Conservation (phyloP, 2,888 invertebrate species). For the Drosophila phalerata region DNA sequence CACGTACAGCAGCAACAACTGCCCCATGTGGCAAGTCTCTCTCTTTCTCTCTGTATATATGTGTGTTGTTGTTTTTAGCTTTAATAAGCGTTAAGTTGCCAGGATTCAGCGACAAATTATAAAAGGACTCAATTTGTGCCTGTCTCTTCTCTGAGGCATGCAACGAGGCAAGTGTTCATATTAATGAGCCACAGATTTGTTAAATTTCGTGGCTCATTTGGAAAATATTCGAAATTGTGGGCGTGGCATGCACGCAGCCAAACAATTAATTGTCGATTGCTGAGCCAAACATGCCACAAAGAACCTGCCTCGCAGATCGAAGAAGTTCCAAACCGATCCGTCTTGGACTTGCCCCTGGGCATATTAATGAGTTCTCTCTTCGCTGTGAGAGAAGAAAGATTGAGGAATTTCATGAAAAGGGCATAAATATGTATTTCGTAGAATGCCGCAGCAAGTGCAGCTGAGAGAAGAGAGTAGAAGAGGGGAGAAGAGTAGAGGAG, state of each 20-base stretch:
- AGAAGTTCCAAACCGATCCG: conserved; percentile 17
- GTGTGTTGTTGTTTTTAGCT: conserved; percentile 36
- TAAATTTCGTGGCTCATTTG: conserved; percentile 79
- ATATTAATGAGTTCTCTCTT: conserved; percentile 74
- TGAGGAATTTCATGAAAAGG: conserved; percentile 65
- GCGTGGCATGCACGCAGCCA: conserved; percentile 66
- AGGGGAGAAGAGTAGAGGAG: conserved; percentile 21
- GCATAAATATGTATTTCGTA: conserved; percentile 49
- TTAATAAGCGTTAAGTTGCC: conserved; percentile 79
- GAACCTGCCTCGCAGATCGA: neutral
- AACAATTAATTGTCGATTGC: conserved; percentile 68
- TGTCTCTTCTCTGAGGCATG: conserved; percentile 25
- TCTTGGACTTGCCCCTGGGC: conserved; percentile 49
- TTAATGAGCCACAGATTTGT: conserved; percentile 80
- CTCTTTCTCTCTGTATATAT: neutral
- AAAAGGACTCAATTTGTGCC: conserved; percentile 65
- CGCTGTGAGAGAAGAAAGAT: conserved; percentile 40
- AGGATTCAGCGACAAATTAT: conserved; percentile 60
- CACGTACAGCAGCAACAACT: conserved; percentile 41
- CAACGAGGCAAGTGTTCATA: conserved; percentile 68
- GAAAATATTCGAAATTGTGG: conserved; percentile 19
- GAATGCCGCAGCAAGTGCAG: conserved; percentile 38
- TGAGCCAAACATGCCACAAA: conserved; percentile 34
- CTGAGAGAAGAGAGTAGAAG: conserved; percentile 3
- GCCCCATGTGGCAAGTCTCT: conserved; percentile 9